phyloP scores from a whole-genome alignment of 2,113 vertebrate species.

The Stigmatopora argus region DNA sequence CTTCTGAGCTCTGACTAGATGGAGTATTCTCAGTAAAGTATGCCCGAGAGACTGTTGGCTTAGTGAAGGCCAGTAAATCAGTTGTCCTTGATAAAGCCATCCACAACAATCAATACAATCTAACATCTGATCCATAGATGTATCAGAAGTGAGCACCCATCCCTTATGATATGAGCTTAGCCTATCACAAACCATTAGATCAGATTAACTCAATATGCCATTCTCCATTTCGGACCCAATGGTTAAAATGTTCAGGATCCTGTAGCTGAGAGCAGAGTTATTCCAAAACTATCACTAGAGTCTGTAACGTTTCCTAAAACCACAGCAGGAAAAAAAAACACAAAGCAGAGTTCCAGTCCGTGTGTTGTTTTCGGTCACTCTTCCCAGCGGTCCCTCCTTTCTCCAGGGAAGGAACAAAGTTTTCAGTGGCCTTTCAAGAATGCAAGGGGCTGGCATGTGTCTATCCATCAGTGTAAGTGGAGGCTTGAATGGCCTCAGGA shows the following conservation, averaged over 20 bases:
- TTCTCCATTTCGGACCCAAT: too few species aligned
- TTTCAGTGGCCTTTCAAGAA: conserved; percentile 13
- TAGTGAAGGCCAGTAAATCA: too few species aligned
- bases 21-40: too few species aligned
- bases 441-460: conserved; percentile 44
- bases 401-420: conserved; percentile 18
- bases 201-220: too few species aligned
- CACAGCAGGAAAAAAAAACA: conserved; percentile 29
- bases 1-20: too few species aligned
- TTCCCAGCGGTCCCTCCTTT: conserved; percentile 26
- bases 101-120: neutral
- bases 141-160: neutral
- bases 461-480: conserved; percentile 60
- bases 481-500: conserved; percentile 52
- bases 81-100: too few species aligned
- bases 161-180: neutral
- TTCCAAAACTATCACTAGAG: neutral
- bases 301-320: conserved; percentile 18
- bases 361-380: conserved; percentile 27
- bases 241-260: neutral
- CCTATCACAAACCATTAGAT: too few species aligned
- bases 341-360: conserved; percentile 22
- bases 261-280: neutral
- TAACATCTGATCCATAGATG: neutral
- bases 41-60: too few species aligned